Evolutionary conservation across 2,888 invertebrate genomes (phyloP).

Genomic region (Cataglyphis livida): DNA sequence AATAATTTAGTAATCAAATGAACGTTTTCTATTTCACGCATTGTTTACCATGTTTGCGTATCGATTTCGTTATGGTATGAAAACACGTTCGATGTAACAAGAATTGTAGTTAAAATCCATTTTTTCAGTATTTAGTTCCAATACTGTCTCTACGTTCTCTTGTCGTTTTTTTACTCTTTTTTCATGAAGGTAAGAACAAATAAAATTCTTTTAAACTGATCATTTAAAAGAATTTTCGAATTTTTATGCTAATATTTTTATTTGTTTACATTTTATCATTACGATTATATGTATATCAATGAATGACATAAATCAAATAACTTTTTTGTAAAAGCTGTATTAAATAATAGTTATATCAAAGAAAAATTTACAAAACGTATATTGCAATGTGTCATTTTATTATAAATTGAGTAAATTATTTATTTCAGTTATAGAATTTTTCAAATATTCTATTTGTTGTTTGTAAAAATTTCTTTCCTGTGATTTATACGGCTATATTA

Average conservation of each 20-base stretch:
- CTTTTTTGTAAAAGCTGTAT: background rate
- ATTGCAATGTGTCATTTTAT: background rate
- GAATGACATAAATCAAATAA: background rate
- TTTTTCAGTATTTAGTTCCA: background rate
- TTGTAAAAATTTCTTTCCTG: background rate
- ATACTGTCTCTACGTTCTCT: background rate
- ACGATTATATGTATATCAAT: background rate
- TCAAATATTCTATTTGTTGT: background rate
- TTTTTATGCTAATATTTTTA: background rate
- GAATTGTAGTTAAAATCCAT: slow-evolving; percentile 17
- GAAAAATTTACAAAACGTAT: background rate
- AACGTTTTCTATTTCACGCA: slow-evolving; percentile 47
- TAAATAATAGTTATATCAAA: background rate
- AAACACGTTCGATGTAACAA: background rate
- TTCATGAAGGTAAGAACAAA: background rate
- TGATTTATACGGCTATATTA: background rate
- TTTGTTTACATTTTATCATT: background rate
- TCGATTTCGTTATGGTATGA: slow-evolving; percentile 5
- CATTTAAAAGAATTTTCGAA: background rate
- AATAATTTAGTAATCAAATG: slow-evolving; percentile 34
- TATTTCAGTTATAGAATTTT: background rate
- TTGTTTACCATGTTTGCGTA: slow-evolving; percentile 34
- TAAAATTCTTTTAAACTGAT: background rate
- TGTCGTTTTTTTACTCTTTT: background rate
- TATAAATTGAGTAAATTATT: slow-evolving; percentile 10